phyloP scores from a whole-genome alignment of 2,797 vertebrate genomes.

The Otolemur crassicaudatus region DNA sequence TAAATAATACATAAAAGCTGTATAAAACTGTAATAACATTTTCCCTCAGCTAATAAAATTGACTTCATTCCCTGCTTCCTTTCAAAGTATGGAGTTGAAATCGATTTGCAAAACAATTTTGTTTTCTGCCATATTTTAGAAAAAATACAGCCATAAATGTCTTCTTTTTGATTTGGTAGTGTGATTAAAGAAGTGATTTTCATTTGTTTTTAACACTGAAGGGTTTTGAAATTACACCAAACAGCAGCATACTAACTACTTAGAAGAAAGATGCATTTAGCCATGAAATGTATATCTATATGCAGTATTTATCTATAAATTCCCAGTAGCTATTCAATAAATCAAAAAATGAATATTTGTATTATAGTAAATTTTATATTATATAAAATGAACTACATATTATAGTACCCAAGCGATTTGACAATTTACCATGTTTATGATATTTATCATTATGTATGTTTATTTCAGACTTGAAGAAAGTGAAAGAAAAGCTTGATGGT shows the following conservation, averaged over 20 bases:
- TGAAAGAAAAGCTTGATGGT: neutral
- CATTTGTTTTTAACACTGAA: constrained; percentile 55
- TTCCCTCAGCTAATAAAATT: constrained; percentile 21
- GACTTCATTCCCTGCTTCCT: neutral
- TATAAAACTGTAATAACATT: neutral
- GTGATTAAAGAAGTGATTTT: constrained; percentile 62
- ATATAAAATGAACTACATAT: no score
- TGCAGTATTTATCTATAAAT: neutral
- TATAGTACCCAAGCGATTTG: neutral
- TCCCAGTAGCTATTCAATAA: constrained; percentile 6
- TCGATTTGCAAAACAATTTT: constrained; percentile 9
- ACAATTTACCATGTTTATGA: neutral
- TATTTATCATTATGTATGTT: neutral
- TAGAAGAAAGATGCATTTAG: neutral
- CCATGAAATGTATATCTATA: neutral
- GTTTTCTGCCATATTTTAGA: neutral
- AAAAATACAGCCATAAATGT: neutral
- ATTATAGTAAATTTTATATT: no score
- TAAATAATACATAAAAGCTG: neutral
- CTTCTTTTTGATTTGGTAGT: constrained; percentile 20
- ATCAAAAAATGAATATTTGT: constrained; percentile 8
- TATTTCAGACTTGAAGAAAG: constrained; percentile 31
- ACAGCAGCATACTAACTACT: neutral
- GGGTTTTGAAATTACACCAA: constrained; percentile 32
- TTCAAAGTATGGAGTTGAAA: constrained; percentile 11